Base-by-base conservation (phyloP, 2,113 vertebrate species). In the Entomyzon cyanotis region DNA sequence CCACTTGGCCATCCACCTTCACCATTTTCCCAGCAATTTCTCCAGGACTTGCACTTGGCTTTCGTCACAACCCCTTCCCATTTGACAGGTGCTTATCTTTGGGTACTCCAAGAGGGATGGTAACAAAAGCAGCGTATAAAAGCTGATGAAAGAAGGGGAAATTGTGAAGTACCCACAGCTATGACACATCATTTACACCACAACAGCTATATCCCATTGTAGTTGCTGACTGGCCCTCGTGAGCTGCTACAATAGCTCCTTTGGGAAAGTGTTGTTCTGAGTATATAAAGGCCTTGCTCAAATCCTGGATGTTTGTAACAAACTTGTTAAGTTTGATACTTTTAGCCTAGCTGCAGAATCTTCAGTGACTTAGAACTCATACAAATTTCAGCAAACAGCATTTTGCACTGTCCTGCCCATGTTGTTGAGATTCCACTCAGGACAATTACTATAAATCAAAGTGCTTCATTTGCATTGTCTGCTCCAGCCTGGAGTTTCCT, bases 171-270 rank as follows among this genome's bases (percentile, higher is more conserved):
- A 49, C 1, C 37, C 74, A 82, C 27, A 79, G 31, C 24, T 47
- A 31, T 15, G 56, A 55, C 1, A 3, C 0, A 1, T 52, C 73
- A 22, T 44, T 42, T 50, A 19, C 23, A 12, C 31, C 67, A 76
- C 30, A 59, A 23, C 8, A 37, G 52, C 64, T 50, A 5, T 0
- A 0, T 74, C 55, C 49, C 4, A 0, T 55, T 25, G 50, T 37
- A 74, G 42, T 44, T 42, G 37, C 37, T 75, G 58, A 73, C n/a
- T 2, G 3, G 46, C 33, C 67, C 50, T 74, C 1, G 0, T 0
- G 10, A 69, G n/a, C 37, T 75, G 70, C 53, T 44, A 7, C 15
- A 58, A 27, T 2, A 75, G 64, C 27, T 94, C 31, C 46, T 49
- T 4, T 3, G n/a, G 41, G 50, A 88, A 15, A 70, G 18, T 58